These are phyloP conservation scores for Hipposideros armiger DNA, from an alignment of 2,113 vertebrate genomes.

Conservation along the genomic window DNA sequence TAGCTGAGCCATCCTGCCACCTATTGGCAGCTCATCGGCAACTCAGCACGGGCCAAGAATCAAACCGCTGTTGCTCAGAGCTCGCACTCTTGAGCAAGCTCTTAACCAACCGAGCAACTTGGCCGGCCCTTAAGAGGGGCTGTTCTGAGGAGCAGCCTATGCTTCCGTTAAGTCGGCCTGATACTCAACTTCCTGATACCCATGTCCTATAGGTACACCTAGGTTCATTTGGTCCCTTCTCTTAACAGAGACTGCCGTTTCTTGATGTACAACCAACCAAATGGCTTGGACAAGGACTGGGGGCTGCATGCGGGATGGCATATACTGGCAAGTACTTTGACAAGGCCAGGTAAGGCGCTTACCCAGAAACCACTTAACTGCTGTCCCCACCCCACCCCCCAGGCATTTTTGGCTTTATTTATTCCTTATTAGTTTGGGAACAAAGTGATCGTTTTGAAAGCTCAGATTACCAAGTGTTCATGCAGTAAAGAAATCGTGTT, in stretches of 20 bases:
- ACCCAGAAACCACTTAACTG: not conserved
- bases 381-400: not conserved
- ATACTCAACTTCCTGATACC: not conserved
- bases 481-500: not conserved
- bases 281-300: constrained; percentile 92
- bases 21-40: too few relatives aligned
- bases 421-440: not conserved
- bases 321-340: constrained; percentile 95
- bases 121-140: too few relatives aligned
- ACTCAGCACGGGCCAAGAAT: too few relatives aligned
- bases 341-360: constrained; percentile 87
- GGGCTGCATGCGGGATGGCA: constrained; percentile 93
- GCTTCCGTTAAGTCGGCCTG: not conserved
- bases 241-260: constrained; percentile 89
- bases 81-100: too few relatives aligned
- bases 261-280: constrained; percentile 91
- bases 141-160: not conserved
- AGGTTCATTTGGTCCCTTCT: not conserved
- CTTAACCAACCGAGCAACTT: too few relatives aligned
- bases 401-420: not conserved
- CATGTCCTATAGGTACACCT: not conserved
- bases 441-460: not conserved
- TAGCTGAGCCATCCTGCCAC: too few relatives aligned
- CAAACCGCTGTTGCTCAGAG: too few relatives aligned
- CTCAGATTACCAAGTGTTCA: not conserved